Percentiles rank a stretch among this genome's conserved stretches.
Evolutionary conservation across 2,888 invertebrate genomes (phyloP).

Genomic region (Chloromyia formosa): DNA sequence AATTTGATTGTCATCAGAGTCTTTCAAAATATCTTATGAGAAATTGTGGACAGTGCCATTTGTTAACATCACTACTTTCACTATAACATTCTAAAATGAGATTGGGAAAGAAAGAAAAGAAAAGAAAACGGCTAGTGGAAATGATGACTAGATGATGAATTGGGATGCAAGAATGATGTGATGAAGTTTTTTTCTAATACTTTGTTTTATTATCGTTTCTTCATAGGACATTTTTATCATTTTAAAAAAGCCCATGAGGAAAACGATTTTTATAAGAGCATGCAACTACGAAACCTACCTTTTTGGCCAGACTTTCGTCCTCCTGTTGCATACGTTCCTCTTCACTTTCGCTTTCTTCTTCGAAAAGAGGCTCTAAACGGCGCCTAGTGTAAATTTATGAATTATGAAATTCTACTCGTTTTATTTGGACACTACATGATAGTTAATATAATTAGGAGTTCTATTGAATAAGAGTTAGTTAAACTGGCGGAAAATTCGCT

Average conservation of each 20-base stretch:
- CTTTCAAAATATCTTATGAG: neutral
- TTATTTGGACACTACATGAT: neutral
- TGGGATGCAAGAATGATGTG: slow-evolving; percentile 23
- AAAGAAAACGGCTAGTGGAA: slow-evolving; percentile 48
- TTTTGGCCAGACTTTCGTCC: slow-evolving; percentile 60
- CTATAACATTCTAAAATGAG: slow-evolving; percentile 62
- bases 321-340: slow-evolving; percentile 64
- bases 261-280: slow-evolving; percentile 11
- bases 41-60: slow-evolving; percentile 39
- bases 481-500: neutral
- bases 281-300: slow-evolving; percentile 50
- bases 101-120: slow-evolving; percentile 49
- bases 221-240: no score
- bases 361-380: slow-evolving; percentile 82
- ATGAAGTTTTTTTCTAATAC: neutral
- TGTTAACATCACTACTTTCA: slow-evolving; percentile 63
- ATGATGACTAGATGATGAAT: slow-evolving; percentile 25
- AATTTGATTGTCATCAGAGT: slow-evolving; percentile 44
- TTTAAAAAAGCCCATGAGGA: neutral
- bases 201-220: neutral
- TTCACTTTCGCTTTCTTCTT: slow-evolving; percentile 81
- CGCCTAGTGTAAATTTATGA: slow-evolving; percentile 67
- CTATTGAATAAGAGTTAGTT: neutral
- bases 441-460: neutral
- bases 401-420: slow-evolving; percentile 38